Base-by-base conservation (phyloP, 2,888 invertebrate species). In the Syrista parreyssii region DNA sequence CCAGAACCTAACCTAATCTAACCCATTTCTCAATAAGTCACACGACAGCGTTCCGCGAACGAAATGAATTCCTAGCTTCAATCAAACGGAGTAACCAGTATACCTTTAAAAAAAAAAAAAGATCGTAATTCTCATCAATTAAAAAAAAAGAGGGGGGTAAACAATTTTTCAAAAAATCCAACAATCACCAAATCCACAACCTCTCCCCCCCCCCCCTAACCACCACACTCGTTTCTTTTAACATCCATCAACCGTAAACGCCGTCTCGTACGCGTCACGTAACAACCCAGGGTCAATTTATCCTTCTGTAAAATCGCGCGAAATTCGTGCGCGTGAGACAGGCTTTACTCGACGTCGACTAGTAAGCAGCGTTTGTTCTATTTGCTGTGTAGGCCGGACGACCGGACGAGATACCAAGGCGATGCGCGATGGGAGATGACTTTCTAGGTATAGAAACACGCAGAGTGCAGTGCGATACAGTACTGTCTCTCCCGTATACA, bases 381-480 rank as follows among this genome's bases (percentile, higher is more conserved):
- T 71, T 71, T 71, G 71, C 71, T 32, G 78, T 75, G 75, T 75
- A 69, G 75, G 78, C 69, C 69, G 77, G 77, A 78, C 76, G 78
- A 78, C 75, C 73, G 79, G 74, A 69, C 75, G 36, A 68, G 68
- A 76, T 76, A 75, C 33, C 15, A 35, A 71, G 78, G 36, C 35
- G 35, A 69, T 33, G 69, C 79, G 75, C 79, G 81, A 82, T 79
- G 82, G 78, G 68, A 83, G 82, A 84, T 84, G 83, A 80, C 84
- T 86, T 84, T 83, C 84, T 81, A 84, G 83, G 81, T 81, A 78
- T 81, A 82, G 79, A 79, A 82, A 77, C 85, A 74, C 79, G 76
- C 73, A 78, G 78, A n/a, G 68, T 79, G 79, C 79, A 77, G 75
- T 55, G 68, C 78, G 79, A 83, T 79, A 80, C 78, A 73, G 55